These are phyloP conservation scores for Alaudala cheleensis DNA, from an alignment of 2,113 vertebrate species.

Conservation along the genomic window DNA sequence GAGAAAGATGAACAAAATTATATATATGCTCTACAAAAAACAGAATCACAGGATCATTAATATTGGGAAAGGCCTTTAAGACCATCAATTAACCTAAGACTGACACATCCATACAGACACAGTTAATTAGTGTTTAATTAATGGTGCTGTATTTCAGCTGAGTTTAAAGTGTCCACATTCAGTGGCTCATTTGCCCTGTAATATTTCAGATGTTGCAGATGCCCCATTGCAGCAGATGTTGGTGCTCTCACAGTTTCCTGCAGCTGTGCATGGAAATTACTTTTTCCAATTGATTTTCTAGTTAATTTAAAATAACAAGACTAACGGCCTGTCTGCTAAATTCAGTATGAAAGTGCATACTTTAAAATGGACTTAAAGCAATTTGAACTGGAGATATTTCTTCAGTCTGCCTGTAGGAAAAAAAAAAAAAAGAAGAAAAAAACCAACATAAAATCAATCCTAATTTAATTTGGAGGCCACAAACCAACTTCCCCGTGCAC, in stretches of 20 bases:
- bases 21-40: not conserved
- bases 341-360: slow-evolving; percentile 70
- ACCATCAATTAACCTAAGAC: not conserved
- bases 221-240: not conserved
- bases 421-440: slow-evolving; percentile 37
- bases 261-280: slow-evolving; percentile 65
- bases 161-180: not conserved
- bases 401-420: slow-evolving; percentile 68
- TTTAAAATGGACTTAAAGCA: slow-evolving; percentile 82
- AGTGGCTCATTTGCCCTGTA: not conserved
- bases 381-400: slow-evolving; percentile 81
- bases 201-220: not conserved
- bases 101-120: not conserved
- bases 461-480: slow-evolving; percentile 88
- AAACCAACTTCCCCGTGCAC: slow-evolving; percentile 83
- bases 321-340: slow-evolving; percentile 70
- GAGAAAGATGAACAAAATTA: not conserved
- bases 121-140: not conserved
- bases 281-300: slow-evolving; percentile 80
- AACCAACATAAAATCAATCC: slow-evolving; percentile 84
- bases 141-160: not conserved
- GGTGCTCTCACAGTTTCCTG: slow-evolving; percentile 62
- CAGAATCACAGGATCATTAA: not conserved
- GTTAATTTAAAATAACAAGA: slow-evolving; percentile 81
- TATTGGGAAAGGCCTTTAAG: not conserved